phyloP scores from a whole-genome alignment of 2,797 vertebrate species.

The Microtus californicus region DNA sequence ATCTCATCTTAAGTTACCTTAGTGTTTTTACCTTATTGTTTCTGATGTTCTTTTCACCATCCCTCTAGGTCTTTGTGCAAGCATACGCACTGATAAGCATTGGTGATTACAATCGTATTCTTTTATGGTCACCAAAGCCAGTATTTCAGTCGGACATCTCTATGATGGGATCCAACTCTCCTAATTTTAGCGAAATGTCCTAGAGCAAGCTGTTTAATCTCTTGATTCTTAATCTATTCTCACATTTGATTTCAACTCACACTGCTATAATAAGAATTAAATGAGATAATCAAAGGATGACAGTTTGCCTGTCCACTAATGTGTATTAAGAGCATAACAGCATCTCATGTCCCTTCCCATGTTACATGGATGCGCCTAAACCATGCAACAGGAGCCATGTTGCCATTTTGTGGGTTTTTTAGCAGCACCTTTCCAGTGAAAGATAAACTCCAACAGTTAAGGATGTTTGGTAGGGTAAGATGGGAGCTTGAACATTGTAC shows the following conservation, averaged over 20 bases:
- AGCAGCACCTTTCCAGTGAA: neutral
- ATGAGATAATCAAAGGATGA: conserved; percentile 15
- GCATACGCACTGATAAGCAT: neutral
- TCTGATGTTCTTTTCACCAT: neutral
- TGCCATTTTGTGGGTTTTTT: neutral
- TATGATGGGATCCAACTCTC: neutral
- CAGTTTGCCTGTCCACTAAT: neutral
- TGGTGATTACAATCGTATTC: neutral
- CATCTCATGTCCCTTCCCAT: neutral
- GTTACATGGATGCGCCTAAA: neutral
- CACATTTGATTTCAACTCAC: neutral
- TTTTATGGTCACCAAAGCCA: neutral
- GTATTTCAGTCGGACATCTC: neutral
- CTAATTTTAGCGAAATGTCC: neutral
- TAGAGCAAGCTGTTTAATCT: neutral
- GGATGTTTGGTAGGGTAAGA: neutral
- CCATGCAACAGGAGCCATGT: neutral
- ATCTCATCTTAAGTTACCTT: neutral
- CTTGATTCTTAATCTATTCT: conserved; percentile 42
- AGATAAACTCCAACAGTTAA: conserved; percentile 27
- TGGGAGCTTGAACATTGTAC: neutral
- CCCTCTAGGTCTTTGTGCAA: neutral
- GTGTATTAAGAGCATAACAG: neutral
- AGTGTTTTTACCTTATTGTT: conserved; percentile 1
- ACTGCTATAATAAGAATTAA: conserved; percentile 37